phyloP scores from a whole-genome alignment of 2,888 invertebrate genomes.

The Acrocyrtus sp. region DNA sequence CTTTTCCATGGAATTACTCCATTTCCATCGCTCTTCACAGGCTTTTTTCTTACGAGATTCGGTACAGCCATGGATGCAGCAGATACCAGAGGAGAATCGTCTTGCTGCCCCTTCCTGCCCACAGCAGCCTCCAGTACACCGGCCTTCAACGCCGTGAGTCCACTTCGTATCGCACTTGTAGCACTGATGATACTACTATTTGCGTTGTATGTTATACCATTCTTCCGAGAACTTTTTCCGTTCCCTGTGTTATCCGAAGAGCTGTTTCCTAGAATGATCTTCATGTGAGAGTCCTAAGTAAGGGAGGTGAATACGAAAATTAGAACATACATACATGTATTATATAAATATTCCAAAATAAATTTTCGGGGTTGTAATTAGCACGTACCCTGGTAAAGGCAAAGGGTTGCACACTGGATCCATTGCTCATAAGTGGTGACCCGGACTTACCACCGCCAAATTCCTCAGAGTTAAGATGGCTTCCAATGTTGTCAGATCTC shows the following conservation, averaged over 20 bases:
- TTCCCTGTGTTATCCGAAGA: constrained; percentile 63
- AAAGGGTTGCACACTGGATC: constrained; percentile 59
- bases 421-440: constrained; percentile 57
- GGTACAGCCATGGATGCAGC: constrained; percentile 63
- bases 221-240: constrained; percentile 59
- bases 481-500: constrained; percentile 23
- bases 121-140: constrained; percentile 60
- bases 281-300: constrained; percentile 91
- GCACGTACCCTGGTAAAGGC: constrained; percentile 61
- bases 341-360: background rate
- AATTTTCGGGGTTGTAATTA: background rate
- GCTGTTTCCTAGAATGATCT: constrained; percentile 80
- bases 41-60: constrained; percentile 59
- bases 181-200: constrained; percentile 63
- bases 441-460: constrained; percentile 44
- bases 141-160: constrained; percentile 60
- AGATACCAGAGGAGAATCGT: constrained; percentile 61
- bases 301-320: no score
- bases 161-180: constrained; percentile 63
- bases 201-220: constrained; percentile 59
- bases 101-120: constrained; percentile 54
- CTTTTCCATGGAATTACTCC: constrained; percentile 88
- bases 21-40: constrained; percentile 63
- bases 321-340: constrained; percentile 65
- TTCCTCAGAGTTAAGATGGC: constrained; percentile 39